Base-by-base conservation (phyloP, 1,140 invertebrate species). In the Dryas iulia region DNA sequence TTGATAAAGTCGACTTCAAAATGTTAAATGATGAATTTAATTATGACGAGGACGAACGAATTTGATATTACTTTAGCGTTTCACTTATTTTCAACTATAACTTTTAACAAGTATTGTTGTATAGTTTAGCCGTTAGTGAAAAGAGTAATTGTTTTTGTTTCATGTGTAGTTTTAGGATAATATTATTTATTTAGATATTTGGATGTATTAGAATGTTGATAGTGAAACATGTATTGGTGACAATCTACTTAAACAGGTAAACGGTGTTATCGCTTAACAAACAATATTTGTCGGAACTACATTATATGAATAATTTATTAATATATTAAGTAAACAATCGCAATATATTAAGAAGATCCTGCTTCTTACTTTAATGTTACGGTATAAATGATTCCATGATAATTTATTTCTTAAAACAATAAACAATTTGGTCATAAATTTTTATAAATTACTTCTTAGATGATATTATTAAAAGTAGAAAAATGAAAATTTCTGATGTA, bases 131-230 rank as follows among this genome's bases (percentile, higher is more conserved):
- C 7, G 6, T 47, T 58, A 30, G n/a, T 28, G 3, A 14, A 1
- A 52, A 5, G 47, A 52, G 5, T 28, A 58, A 58, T 5, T 25
- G 10, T 58, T 25, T 58, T 58, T 24, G 10, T 58, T 58, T 58
- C 8, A 14, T 14, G 53, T 54, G 24, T 58, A 47, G 39, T 47
- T 30, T 58, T 28, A 28, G 26, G 18, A 6, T 58, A 28, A 4
- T 28, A 14, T 58, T 58, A 58, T 58, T 58, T 58, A 28, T 58
- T 28, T 58, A 30, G 30, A 58, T 58, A 18, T 58, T 30, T 58
- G 25, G 18, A 28, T 58, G 56, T 58, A 58, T 30, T 28, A 30
- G 30, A 58, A 58, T 58, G n/a, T 58, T 58, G 25, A 14, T 58
- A 58, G 25, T 18, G 56, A 21, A 47, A 47, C 7, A n/a, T 1